These are phyloP conservation scores for Chloroclysta siterata DNA, from an alignment of 2,888 invertebrate species.

Conservation along the genomic window DNA sequence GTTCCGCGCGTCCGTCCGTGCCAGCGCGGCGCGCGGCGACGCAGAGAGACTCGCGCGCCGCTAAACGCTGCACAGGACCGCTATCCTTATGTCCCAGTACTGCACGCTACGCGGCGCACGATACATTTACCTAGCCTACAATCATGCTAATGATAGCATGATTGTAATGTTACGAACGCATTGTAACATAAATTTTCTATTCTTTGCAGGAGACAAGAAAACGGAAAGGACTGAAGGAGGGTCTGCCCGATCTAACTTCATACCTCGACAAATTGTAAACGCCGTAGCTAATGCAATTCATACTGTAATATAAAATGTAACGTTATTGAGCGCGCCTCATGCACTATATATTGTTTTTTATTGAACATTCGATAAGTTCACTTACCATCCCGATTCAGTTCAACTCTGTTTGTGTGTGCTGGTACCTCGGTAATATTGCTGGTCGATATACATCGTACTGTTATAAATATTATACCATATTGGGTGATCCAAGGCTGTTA, in stretches of 20 bases:
- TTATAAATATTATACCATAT: conserved; percentile 49
- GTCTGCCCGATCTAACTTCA: conserved; percentile 96
- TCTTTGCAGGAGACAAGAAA: conserved; percentile 94
- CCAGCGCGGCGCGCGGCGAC: conserved; percentile 84
- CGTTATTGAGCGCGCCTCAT: conserved; percentile 72
- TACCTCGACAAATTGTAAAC: conserved; percentile 99
- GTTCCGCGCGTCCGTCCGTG: conserved; percentile 69
- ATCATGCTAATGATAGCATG: conserved; percentile 8
- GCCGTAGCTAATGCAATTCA: conserved; percentile 76
- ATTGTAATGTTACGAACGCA: conserved; percentile 7
- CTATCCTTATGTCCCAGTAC: conserved; percentile 92
- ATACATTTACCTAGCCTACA: conserved; percentile 61
- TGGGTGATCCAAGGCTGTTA: conserved; percentile 60
- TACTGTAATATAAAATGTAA: conserved; percentile 78
- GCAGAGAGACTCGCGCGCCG: conserved; percentile 80
- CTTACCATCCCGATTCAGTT: conserved; percentile 59
- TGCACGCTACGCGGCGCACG: conserved; percentile 85
- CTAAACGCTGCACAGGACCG: conserved; percentile 91
- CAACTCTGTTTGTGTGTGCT: conserved; percentile 34
- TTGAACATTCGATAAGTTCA: conserved; percentile 53
- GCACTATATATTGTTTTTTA: conserved; percentile 59
- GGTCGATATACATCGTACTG: conserved; percentile 62
- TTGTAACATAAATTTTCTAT: conserved; percentile 6
- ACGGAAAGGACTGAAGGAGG: conserved; percentile 99
- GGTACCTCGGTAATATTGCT: conserved; percentile 63